Conservation (phyloP, 1,140 invertebrate species). For the Pygmarrhopalites habei region DNA sequence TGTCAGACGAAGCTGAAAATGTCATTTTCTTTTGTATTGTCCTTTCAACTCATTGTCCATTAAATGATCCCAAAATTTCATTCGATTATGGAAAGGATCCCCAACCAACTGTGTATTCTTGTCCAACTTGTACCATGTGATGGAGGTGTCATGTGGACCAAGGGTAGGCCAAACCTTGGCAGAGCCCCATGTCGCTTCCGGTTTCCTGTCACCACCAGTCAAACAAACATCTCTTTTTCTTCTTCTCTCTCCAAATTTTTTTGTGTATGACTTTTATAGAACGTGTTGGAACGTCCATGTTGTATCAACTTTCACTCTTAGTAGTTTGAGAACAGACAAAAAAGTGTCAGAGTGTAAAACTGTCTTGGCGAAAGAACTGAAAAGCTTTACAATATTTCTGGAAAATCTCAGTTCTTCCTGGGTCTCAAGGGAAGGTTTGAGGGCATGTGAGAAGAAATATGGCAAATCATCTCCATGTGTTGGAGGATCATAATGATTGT, state of each 20-base stretch:
- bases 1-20: no score
- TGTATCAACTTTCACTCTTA: not conserved
- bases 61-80: slow-evolving; percentile 17
- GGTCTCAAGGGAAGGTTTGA: not conserved
- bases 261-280: not conserved
- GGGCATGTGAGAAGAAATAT: slow-evolving; percentile 17
- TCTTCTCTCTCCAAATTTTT: not conserved
- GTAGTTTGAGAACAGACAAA: not conserved
- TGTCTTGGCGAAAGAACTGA: slow-evolving; percentile 17
- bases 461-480: slow-evolving; percentile 22
- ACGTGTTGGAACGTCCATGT: not conserved
- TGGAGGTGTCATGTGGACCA: not conserved
- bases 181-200: slow-evolving; percentile 13
- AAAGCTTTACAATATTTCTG: slow-evolving; percentile 14
- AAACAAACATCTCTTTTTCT: not conserved
- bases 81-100: slow-evolving; percentile 5
- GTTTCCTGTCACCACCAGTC: slow-evolving; percentile 5
- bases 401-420: slow-evolving; percentile 11
- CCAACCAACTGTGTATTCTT: not conserved
- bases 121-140: slow-evolving; percentile 14
- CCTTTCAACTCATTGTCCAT: slow-evolving; percentile 1
- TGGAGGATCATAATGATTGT: not conserved
- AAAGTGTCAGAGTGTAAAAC: not conserved
- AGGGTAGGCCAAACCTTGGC: slow-evolving; percentile 6
- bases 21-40: not conserved